Evolutionary conservation across 2,888 invertebrate species (phyloP).

Genomic region (Lycocerus yunnanus): DNA sequence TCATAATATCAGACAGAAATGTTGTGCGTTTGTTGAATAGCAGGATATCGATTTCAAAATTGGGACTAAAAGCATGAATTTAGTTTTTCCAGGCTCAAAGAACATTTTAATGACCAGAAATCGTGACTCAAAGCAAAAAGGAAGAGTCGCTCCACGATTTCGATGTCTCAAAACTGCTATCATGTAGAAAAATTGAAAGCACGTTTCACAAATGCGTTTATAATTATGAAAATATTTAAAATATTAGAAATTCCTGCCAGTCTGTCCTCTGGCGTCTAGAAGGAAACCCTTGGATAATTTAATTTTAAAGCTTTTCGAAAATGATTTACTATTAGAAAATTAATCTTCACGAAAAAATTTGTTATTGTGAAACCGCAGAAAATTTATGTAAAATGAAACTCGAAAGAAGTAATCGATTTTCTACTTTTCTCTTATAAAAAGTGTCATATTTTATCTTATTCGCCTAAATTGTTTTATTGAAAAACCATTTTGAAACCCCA

Average conservation of each 20-base stretch:
- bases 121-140: not conserved
- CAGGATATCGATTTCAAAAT: not conserved
- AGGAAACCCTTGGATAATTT: not conserved
- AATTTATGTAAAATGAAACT: not conserved
- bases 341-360: not conserved
- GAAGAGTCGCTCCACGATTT: not conserved
- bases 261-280: not conserved
- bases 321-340: not conserved
- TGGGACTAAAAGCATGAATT: not conserved
- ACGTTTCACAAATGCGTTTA: not conserved
- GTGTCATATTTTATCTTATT: not conserved
- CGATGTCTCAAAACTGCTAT: not conserved
- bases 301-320: not conserved
- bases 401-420: not conserved
- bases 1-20: not conserved
- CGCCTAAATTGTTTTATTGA: not conserved
- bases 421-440: not conserved
- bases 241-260: not conserved
- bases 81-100: not conserved
- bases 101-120: not conserved
- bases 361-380: not conserved
- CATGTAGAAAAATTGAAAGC: not conserved
- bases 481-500: not conserved
- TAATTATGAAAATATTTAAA: not conserved
- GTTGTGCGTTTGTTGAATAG: not conserved